Evolutionary conservation across 2,113 vertebrate species (phyloP).

Genomic region (Illadopsis cleaveri): DNA sequence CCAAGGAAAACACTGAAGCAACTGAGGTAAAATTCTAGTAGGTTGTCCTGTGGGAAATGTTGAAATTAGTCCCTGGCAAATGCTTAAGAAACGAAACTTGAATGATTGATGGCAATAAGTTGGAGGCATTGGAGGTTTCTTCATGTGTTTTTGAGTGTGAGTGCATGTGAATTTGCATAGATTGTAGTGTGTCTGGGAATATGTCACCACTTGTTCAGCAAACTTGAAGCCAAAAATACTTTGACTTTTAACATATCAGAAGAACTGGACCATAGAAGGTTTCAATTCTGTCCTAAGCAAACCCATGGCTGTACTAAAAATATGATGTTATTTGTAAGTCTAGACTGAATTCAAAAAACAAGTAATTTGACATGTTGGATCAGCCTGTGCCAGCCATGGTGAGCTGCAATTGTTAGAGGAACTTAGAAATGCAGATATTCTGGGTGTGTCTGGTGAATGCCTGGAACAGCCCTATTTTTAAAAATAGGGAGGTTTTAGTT

Average conservation of each 20-base stretch:
- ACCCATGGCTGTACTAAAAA: constrained; percentile 28
- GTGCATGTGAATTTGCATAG: neutral
- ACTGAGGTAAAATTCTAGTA: neutral
- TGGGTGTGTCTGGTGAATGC: neutral
- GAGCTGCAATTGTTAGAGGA: neutral
- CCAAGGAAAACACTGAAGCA: constrained; percentile 10
- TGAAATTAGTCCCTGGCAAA: neutral
- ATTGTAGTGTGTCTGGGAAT: neutral
- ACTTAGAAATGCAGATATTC: neutral
- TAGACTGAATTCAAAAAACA: constrained; percentile 46
- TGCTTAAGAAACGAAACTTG: neutral
- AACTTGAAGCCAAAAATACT: constrained; percentile 31
- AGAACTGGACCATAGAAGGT: constrained; percentile 47
- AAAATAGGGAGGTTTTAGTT: neutral
- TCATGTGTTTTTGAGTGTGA: neutral
- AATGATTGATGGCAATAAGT: neutral
- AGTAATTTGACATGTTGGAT: neutral
- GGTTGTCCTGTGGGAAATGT: neutral
- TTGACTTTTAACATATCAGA: constrained; percentile 37
- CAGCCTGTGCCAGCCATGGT: neutral
- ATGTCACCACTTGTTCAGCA: neutral
- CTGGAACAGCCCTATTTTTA: neutral
- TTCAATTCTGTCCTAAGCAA: constrained; percentile 24
- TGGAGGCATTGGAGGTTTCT: neutral
- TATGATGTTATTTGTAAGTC: constrained; percentile 47